Evolutionary conservation across 1,140 invertebrate genomes (phyloP), one percentile per base, ranked within the genome.

Genomic region (Eupristina koningsbergeri): DNA sequence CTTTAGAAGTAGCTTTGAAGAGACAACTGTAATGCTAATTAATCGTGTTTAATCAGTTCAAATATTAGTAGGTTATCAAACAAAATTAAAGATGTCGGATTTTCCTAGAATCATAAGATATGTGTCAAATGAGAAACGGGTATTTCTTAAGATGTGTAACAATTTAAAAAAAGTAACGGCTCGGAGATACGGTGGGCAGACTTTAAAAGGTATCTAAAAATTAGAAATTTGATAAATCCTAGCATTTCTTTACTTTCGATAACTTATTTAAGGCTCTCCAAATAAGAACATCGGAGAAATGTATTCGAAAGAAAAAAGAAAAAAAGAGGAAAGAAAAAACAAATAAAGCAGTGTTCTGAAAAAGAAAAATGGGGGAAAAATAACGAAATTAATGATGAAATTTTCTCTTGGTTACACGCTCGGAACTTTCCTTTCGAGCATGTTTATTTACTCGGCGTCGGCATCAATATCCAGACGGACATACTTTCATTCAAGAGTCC

Each of bases 361-460:
- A 67, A 67, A 15, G 34, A 67, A 31, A 64, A 64, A 64, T 11
- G 36, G 67, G 36, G 67, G 41, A 11, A 41, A 47, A 73, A 39
- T 22, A 73, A 80, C 64, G 22, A 67, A 58, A 81, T 71, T 71
- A 71, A 80, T 71, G 22, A 58, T 47, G n/a, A 73, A 81, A 73
- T 81, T 81, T 81, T 73, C 79, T 81, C 79, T 73, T 47, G 8
- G 45, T 31, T 41, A 69, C 50, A 71, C 61, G 63, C 64, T 41
- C 47, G 50, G 31, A 81, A 81, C 79, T 81, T 81, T 81, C 79
- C 50, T 73, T 81, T 81, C 79, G 31, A 47, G 15, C 47, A 22
- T 71, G 71, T 81, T 74, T 73, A 71, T 81, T 61, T 74, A 81
- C 58, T 73, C 53, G 36, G 22, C 69, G 31, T 29, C n/a, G 13